Conservation (phyloP, 2,888 invertebrate genomes). For the Bugulina stolonifera region DNA sequence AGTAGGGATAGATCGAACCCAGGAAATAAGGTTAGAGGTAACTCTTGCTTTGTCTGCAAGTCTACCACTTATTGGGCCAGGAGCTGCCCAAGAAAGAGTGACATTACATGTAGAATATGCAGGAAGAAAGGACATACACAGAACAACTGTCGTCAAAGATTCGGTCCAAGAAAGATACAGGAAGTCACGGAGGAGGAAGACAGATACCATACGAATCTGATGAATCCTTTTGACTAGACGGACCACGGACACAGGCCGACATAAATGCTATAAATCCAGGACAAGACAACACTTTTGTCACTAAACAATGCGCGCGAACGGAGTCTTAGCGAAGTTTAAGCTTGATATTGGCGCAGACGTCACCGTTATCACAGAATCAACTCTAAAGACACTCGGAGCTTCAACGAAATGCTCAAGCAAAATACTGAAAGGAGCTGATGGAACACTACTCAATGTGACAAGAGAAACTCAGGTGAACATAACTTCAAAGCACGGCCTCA, state of each 20-base stretch:
- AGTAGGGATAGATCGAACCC: no score
- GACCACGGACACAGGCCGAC: no score
- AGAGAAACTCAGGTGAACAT: neutral
- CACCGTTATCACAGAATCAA: neutral
- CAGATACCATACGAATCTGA: no score
- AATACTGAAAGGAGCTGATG: constrained; percentile 8
- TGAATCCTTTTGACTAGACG: neutral
- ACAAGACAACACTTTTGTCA: no score
- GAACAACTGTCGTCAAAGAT: no score
- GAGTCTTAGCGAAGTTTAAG: neutral
- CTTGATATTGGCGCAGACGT: neutral
- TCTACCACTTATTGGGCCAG: neutral
- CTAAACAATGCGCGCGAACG: neutral
- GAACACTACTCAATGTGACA: neutral
- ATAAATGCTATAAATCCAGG: no score
- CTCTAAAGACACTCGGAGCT: neutral
- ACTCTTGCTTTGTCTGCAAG: neutral
- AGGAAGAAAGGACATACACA: no score
- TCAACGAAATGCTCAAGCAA: neutral
- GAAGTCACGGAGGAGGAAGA: no score
- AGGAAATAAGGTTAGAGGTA: neutral
- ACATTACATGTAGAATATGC: no score
- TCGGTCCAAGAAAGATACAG: no score
- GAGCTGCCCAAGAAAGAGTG: neutral
- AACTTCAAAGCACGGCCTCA: neutral